Base-by-base conservation (phyloP, 1,140 invertebrate species). In the Asobara japonica region DNA sequence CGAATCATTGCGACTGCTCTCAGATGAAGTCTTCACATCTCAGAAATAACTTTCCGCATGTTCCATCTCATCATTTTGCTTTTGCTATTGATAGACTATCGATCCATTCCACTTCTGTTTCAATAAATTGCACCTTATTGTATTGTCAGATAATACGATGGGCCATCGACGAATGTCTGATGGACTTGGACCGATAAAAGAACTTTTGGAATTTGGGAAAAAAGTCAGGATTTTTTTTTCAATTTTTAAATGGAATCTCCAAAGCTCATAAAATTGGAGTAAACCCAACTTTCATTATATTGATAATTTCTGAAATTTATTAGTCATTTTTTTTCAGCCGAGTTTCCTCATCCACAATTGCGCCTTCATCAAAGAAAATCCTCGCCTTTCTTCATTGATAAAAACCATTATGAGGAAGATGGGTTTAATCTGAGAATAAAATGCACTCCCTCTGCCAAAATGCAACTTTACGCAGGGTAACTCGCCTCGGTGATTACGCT, bases 381-480 rank as follows among this genome's bases (percentile, higher is more conserved):
- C n/a, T n/a, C n/a, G n/a, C n/a, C n/a, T 45, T 45, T 7, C 11
- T 6, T 16, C 41, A 16, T 45, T 45, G 41, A 56, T 10, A 56
- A 13, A 25, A 10, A 10, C 18, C 51, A 11, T 25, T 8, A 56
- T 56, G 51, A 51, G 20, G 45, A 51, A 51, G 45, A 51, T 51
- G 18, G 51, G 51, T 45, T 67, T 48, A 30, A 45, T 45, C n/a
- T 16, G 27, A 60, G 33, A 38, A 51, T 20, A 22, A 33, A 70
- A 16, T 22, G 31, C 13, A 31, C 62, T 41, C 27, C 16, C 73
- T 71, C 69, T 80, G 81, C 81, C 81, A 84, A 84, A 78, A 83
- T 82, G 64, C 73, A 73, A 73, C 82, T 82, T 82, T 80, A 82
- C 81, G 77, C 80, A 81, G 77, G 79, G 79, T 77, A 82, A 78